Evolutionary conservation across 2,888 invertebrate genomes (phyloP).

Genomic region (Nezara viridula): DNA sequence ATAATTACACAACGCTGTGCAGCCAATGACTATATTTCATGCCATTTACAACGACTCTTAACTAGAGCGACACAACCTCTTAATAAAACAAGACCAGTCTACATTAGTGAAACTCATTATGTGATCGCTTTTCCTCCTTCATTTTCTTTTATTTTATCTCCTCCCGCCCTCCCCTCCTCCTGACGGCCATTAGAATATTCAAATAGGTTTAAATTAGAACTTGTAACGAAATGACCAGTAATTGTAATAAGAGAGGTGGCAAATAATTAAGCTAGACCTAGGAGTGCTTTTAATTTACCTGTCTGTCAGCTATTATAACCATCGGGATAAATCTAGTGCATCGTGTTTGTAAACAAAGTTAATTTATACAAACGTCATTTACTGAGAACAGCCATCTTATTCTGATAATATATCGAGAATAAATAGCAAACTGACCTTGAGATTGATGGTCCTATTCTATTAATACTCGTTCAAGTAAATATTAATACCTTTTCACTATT

Average conservation of each 20-base stretch:
- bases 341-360: background rate
- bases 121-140: background rate
- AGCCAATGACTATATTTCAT: background rate
- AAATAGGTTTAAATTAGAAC: constrained; percentile 2
- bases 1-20: background rate
- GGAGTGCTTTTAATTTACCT: background rate
- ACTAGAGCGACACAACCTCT: background rate
- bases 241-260: background rate
- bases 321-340: background rate
- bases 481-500: too few species aligned
- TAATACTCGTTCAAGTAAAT: background rate
- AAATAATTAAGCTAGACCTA: background rate
- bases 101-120: background rate
- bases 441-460: background rate
- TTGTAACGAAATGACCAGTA: background rate
- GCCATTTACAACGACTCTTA: background rate
- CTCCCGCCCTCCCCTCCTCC: background rate
- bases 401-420: background rate
- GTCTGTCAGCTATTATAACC: background rate
- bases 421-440: background rate
- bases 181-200: constrained; percentile 28
- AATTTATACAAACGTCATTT: constrained; percentile 18
- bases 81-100: constrained; percentile 30
- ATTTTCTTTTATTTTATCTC: background rate
- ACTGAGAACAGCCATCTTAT: background rate